These are phyloP conservation scores for Polyploca ridens DNA, from an alignment of 2,888 invertebrate species.

Conservation along the genomic window DNA sequence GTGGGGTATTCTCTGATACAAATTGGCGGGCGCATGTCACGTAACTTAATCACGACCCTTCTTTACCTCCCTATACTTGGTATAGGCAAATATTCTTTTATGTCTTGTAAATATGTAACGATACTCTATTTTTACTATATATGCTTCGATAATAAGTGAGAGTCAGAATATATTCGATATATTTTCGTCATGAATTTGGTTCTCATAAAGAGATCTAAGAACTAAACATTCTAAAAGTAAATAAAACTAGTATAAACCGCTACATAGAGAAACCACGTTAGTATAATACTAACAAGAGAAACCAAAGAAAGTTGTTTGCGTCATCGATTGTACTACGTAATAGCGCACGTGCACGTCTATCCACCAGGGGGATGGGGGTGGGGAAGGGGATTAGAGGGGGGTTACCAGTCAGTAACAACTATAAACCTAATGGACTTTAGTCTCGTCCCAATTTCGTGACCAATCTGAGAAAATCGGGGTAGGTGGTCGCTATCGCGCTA, in stretches of 20 bases:
- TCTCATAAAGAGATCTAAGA: not conserved
- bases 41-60: constrained; percentile 79
- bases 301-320: constrained; percentile 60
- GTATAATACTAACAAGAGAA: constrained; percentile 22
- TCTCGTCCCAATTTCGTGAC: constrained; percentile 17
- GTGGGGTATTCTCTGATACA: constrained; percentile 61
- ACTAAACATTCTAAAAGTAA: not conserved
- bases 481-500: not conserved
- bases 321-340: constrained; percentile 55
- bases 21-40: constrained; percentile 80
- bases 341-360: constrained; percentile 48
- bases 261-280: constrained; percentile 35
- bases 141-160: no score
- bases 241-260: constrained; percentile 28
- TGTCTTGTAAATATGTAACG: constrained; percentile 32
- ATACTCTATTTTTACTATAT: not conserved
- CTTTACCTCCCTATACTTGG: constrained; percentile 41
- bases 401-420: constrained; percentile 4
- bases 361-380: constrained; percentile 20
- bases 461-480: not conserved
- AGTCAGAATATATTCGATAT: not conserved
- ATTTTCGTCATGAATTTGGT: not conserved
- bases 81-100: constrained; percentile 40
- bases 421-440: not conserved
- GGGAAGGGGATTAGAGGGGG: not conserved